Conservation (phyloP, 2,888 invertebrate species). For the Agrilus biguttatus region DNA sequence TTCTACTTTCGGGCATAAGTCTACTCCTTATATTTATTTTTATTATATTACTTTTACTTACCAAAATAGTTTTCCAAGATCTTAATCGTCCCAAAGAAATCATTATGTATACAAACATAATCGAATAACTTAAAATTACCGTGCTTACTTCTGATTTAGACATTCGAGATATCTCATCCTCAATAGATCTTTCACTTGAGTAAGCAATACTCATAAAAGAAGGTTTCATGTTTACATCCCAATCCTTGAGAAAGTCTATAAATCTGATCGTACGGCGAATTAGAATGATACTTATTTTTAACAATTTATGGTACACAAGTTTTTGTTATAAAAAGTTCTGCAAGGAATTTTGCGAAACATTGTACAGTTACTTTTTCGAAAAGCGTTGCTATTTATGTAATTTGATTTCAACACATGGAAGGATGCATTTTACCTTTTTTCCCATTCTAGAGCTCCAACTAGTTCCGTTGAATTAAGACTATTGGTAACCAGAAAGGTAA, state of each 20-base stretch:
- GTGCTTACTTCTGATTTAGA: slow-evolving; percentile 77
- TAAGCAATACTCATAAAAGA: slow-evolving; percentile 55
- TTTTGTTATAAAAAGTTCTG: no score
- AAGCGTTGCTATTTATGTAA: no score
- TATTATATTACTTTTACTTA: slow-evolving; percentile 17
- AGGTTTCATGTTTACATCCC: slow-evolving; percentile 35
- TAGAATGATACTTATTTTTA: no score
- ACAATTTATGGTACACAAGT: background rate
- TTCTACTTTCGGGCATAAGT: no score
- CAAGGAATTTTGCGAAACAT: no score
- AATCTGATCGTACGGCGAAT: slow-evolving; percentile 30
- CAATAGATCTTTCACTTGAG: slow-evolving; percentile 71
- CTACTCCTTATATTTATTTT: no score
- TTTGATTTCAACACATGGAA: background rate
- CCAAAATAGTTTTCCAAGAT: slow-evolving; percentile 39
- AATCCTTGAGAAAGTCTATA: slow-evolving; percentile 49
- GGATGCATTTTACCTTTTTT: slow-evolving; percentile 35
- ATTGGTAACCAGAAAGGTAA: slow-evolving; percentile 70
- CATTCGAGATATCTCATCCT: slow-evolving; percentile 79
- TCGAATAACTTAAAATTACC: slow-evolving; percentile 71
- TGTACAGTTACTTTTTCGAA: no score
- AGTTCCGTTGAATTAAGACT: slow-evolving; percentile 42
- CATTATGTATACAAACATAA: slow-evolving; percentile 90
- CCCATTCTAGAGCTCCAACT: slow-evolving; percentile 57
- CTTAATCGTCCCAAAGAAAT: slow-evolving; percentile 68